These are phyloP conservation scores for Zoanthus sansibaricus DNA, from an alignment of 92 coral and sea anemone genomes.

Conservation along the genomic window DNA sequence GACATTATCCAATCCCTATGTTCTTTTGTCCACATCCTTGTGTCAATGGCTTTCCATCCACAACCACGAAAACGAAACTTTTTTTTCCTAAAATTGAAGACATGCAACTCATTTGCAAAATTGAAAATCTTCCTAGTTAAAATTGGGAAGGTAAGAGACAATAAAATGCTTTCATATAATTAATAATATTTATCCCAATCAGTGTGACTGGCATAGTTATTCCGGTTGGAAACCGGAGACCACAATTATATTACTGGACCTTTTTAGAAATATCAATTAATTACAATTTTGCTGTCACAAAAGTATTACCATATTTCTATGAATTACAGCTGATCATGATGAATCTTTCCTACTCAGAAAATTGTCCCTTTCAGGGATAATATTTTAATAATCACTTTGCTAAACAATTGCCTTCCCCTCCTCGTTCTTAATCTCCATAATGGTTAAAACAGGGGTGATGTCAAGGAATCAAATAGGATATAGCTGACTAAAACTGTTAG, in stretches of 20 bases:
- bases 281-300: neutral
- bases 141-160: neutral
- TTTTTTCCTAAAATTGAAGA: conserved; percentile 16
- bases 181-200: neutral
- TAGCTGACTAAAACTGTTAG: neutral
- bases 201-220: neutral
- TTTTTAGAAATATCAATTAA: neutral
- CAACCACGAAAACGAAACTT: conserved; percentile 44
- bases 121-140: neutral
- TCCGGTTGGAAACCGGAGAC: neutral
- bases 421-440: too few relatives aligned
- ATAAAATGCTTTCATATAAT: neutral
- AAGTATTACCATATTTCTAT: neutral
- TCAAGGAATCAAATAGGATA: too few relatives aligned
- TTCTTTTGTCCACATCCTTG: conserved; percentile 23
- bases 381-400: too few relatives aligned
- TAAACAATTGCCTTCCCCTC: too few relatives aligned
- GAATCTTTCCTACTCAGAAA: neutral
- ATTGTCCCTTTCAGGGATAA: too few relatives aligned
- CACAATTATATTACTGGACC: neutral
- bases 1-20: conserved; percentile 22
- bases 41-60: conserved; percentile 42
- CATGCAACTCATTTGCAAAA: neutral
- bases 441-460: too few relatives aligned
- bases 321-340: neutral